These are phyloP conservation scores for Siniperca chuatsi DNA, from an alignment of 2,113 vertebrate genomes.

Conservation along the genomic window DNA sequence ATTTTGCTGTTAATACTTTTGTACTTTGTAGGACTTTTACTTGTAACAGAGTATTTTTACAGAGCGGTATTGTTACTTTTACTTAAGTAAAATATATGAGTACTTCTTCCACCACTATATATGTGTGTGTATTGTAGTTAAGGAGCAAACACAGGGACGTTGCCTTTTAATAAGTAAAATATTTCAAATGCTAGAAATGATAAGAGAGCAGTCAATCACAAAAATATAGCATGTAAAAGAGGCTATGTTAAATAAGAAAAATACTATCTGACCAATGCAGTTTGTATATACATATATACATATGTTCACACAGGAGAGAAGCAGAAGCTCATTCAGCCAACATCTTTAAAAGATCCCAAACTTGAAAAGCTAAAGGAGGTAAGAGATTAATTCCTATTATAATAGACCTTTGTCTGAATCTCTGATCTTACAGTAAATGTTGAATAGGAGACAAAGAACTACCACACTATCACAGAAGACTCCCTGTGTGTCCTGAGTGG, in stretches of 20 bases:
- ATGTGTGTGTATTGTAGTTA: background rate
- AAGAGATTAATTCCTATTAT: slow-evolving; percentile 15
- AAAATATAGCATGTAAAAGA: background rate
- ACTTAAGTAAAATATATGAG: background rate
- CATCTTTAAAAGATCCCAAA: slow-evolving; percentile 83
- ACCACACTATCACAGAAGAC: too few species aligned
- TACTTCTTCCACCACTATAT: background rate
- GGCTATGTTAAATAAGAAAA: background rate
- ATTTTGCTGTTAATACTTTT: too few species aligned
- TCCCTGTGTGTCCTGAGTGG: background rate
- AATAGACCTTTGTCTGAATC: background rate
- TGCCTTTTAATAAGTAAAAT: background rate
- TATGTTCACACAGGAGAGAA: slow-evolving; percentile 82
- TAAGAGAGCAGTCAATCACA: background rate
- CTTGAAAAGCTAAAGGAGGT: slow-evolving; percentile 89
- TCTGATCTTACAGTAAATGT: background rate
- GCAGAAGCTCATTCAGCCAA: slow-evolving; percentile 86
- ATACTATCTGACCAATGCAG: background rate
- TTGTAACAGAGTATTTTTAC: too few species aligned
- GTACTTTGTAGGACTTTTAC: too few species aligned
- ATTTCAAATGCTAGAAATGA: background rate
- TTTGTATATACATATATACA: background rate
- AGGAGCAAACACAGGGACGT: background rate
- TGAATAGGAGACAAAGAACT: background rate
- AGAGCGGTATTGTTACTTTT: background rate